These are phyloP conservation scores for Lichenostomus cassidix DNA, from an alignment of 2,113 vertebrate species.

Conservation along the genomic window DNA sequence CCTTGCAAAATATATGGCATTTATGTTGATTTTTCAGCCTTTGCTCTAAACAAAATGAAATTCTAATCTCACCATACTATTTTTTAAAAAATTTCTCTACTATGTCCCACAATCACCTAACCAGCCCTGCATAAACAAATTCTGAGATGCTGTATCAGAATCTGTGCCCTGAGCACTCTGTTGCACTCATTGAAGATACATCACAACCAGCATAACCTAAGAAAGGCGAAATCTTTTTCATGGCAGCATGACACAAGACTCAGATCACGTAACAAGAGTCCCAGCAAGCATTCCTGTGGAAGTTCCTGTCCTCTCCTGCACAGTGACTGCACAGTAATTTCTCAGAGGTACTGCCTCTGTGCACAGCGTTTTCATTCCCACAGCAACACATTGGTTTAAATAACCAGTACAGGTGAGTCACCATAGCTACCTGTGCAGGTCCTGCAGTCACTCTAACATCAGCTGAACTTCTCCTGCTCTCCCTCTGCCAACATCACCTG, in stretches of 20 bases:
- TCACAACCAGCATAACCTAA: not conserved
- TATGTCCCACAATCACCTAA: not conserved
- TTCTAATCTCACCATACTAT: not conserved
- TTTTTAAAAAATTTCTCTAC: not conserved
- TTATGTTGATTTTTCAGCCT: not conserved
- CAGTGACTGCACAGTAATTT: not conserved
- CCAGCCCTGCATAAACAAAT: not conserved
- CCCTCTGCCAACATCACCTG: not conserved
- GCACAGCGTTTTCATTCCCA: not conserved
- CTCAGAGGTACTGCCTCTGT: not conserved
- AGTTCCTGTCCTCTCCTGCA: not conserved
- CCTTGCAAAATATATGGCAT: not conserved
- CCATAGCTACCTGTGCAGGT: not conserved
- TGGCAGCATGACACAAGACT: rapidly evolving
- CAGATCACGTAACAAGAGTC: not conserved
- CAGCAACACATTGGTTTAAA: not conserved
- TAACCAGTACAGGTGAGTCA: not conserved
- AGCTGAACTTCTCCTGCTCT: not conserved
- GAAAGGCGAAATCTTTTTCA: not conserved
- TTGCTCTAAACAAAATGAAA: not conserved
- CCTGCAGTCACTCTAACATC: not conserved
- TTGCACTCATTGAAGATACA: not conserved
- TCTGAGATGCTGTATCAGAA: not conserved
- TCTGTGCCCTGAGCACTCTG: rapidly evolving
- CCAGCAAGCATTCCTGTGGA: not conserved